These are phyloP conservation scores for Pardosa pseudoannulata DNA, from an alignment of 2,888 invertebrate species.

Conservation along the genomic window DNA sequence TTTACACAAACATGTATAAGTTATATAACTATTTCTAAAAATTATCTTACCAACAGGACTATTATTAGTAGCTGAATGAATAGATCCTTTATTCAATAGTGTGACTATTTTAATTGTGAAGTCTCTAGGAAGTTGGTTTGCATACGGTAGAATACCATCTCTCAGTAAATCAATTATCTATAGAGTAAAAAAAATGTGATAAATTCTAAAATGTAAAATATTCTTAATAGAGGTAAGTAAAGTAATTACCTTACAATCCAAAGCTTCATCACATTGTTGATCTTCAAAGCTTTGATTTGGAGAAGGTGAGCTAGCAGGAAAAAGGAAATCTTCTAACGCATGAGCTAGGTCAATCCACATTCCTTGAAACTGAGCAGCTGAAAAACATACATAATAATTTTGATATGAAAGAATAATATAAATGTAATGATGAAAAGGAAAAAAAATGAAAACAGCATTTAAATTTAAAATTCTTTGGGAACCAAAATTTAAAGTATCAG, in stretches of 20 bases:
- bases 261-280: conserved; percentile 84
- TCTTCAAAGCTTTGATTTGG: conserved; percentile 81
- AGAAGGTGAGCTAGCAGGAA: conserved; percentile 83
- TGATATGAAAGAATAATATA: too few species aligned
- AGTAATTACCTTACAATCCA: conserved; percentile 81
- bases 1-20: too few species aligned
- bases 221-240: too few species aligned
- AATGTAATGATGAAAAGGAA: too few species aligned
- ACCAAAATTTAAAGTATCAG: too few species aligned
- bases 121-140: conserved; percentile 86
- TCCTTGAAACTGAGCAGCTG: conserved; percentile 76
- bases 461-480: too few species aligned
- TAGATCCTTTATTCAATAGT: conserved; percentile 89
- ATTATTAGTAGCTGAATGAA: conserved; percentile 82
- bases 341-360: conserved; percentile 90
- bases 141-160: conserved; percentile 88
- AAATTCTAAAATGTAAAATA: background rate
- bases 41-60: conserved; percentile 73
- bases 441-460: too few species aligned
- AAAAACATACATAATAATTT: background rate
- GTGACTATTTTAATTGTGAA: conserved; percentile 90
- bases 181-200: conserved; percentile 75
- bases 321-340: conserved; percentile 93
- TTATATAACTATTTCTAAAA: too few species aligned
- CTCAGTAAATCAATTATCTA: conserved; percentile 87